These are phyloP conservation scores for Polyploca ridens DNA, from an alignment of 2,888 invertebrate genomes.

Conservation along the genomic window DNA sequence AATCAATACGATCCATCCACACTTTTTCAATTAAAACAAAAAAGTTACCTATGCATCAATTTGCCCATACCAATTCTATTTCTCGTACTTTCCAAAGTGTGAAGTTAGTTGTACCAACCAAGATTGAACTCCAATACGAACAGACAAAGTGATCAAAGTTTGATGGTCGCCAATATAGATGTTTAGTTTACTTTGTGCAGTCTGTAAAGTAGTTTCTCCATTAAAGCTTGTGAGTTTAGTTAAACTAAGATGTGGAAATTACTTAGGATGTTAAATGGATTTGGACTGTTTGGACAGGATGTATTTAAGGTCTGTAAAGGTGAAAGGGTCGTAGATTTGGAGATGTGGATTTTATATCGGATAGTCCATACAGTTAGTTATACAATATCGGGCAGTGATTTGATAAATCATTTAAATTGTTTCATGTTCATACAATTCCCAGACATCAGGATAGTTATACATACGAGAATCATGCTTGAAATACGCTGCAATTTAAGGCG, in stretches of 20 bases:
- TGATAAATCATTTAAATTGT: no score
- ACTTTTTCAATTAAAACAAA: no score
- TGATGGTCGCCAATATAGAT: neutral
- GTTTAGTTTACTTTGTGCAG: neutral
- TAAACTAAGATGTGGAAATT: neutral
- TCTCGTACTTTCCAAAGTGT: neutral
- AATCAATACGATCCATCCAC: no score
- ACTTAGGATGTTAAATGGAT: neutral
- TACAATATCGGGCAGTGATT: no score
- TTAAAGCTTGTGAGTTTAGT: neutral
- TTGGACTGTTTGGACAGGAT: neutral
- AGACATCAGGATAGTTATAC: no score
- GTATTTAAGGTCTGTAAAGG: neutral
- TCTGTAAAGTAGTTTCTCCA: constrained; percentile 1
- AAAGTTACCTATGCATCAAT: no score
- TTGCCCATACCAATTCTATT: neutral
- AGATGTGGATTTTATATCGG: no score
- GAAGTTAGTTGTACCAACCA: neutral
- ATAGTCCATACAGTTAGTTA: no score
- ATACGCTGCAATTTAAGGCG: no score
- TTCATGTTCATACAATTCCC: no score
- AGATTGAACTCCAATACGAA: neutral
- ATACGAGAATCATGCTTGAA: no score
- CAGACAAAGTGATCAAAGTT: constrained; percentile 4
- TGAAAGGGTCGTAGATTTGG: no score